phyloP scores from a whole-genome alignment of 1,140 invertebrate genomes.

The Drosophila suzukii region DNA sequence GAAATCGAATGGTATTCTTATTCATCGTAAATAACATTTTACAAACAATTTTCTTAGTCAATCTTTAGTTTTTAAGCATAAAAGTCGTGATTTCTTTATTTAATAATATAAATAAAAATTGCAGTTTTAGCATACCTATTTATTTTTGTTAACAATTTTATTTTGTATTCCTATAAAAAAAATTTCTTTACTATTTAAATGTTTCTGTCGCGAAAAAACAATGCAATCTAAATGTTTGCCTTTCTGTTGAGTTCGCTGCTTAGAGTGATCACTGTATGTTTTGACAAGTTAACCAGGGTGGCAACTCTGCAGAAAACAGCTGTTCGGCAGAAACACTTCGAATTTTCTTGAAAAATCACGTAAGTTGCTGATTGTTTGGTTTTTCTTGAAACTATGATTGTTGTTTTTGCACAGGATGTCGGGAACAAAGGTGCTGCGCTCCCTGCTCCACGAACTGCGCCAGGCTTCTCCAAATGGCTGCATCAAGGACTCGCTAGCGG shows the following conservation, averaged over 20 bases:
- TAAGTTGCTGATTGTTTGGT: slow-evolving; percentile 32
- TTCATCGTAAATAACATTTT: too few relatives aligned
- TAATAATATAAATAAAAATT: too few relatives aligned
- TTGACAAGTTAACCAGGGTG: background rate
- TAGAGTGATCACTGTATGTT: background rate
- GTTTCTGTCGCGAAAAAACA: background rate
- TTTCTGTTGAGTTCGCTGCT: background rate
- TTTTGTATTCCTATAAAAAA: too few relatives aligned
- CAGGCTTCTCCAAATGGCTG: slow-evolving; percentile 57
- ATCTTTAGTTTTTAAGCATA: too few relatives aligned
- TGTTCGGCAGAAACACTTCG: slow-evolving; percentile 5
- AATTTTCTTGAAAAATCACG: slow-evolving; percentile 23
- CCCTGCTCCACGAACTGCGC: slow-evolving; percentile 74
- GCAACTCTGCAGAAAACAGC: slow-evolving; percentile 13
- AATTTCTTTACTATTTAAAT: too few relatives aligned
- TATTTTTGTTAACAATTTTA: too few relatives aligned
- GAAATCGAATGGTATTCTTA: too few relatives aligned
- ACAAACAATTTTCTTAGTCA: too few relatives aligned
- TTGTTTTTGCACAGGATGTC: slow-evolving; percentile 51
- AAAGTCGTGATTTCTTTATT: too few relatives aligned
- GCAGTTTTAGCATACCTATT: too few relatives aligned
- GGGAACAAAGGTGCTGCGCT: slow-evolving; percentile 69
- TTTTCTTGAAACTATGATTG: slow-evolving; percentile 1
- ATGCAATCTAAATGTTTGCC: background rate
- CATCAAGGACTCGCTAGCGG: slow-evolving; percentile 83